Conservation (phyloP, 2,113 vertebrate genomes). For the Dryoscopus gambensis region DNA sequence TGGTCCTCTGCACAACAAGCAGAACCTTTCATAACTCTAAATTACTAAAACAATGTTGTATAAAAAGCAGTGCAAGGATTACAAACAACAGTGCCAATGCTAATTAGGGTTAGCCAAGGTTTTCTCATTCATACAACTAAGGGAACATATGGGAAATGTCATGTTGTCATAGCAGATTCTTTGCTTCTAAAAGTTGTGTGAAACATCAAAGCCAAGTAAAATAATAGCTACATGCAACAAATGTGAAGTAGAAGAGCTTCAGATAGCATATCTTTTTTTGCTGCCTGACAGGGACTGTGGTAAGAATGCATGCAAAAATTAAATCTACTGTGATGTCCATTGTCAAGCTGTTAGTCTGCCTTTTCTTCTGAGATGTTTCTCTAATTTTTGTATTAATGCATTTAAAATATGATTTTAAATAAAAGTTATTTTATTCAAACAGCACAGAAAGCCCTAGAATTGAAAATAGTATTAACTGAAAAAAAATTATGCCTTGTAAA, state of each 20-base stretch:
- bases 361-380: not conserved
- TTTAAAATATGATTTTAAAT: not conserved
- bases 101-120: conserved; percentile 29
- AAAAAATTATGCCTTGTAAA: not conserved
- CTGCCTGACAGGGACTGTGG: not conserved
- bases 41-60: not conserved
- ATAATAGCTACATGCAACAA: conserved; percentile 21
- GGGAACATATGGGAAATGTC: conserved; percentile 35
- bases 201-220: conserved; percentile 37
- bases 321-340: not conserved
- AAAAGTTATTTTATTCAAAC: not conserved
- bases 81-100: not conserved
- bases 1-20: not conserved
- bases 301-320: not conserved
- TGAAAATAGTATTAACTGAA: not conserved
- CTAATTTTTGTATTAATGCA: not conserved
- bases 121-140: conserved; percentile 12
- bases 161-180: conserved; percentile 17
- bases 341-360: not conserved
- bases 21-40: not conserved
- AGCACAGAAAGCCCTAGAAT: not conserved
- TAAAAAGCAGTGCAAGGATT: not conserved
- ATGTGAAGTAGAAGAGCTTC: not conserved
- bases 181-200: conserved; percentile 22
- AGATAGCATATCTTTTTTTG: not conserved